Conservation (phyloP, 2,888 invertebrate genomes). For the Melitaea athalia region DNA sequence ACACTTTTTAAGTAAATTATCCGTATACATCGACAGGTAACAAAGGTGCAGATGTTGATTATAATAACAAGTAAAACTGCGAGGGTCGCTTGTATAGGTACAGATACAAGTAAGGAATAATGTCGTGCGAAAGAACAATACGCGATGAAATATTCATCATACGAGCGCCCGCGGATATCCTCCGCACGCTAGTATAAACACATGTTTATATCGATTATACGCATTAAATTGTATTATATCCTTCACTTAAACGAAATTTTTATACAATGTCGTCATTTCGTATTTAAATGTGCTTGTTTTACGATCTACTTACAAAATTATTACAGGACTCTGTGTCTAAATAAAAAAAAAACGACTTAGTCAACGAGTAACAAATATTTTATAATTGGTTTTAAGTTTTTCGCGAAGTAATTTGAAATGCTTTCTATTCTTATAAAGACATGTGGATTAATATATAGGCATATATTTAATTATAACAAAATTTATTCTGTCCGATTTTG, state of each 20-base stretch:
- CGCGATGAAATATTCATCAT: constrained; percentile 63
- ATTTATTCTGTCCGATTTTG: too few relatives aligned
- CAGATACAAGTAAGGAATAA: constrained; percentile 16
- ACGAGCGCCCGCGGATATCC: constrained; percentile 66
- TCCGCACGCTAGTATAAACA: constrained; percentile 49
- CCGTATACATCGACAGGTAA: too few relatives aligned
- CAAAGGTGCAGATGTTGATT: too few relatives aligned
- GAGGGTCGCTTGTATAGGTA: background rate
- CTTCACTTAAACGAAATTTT: constrained; percentile 16
- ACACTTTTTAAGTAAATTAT: too few relatives aligned
- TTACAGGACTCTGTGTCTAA: background rate
- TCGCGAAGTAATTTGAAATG: too few relatives aligned
- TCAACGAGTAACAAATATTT: too few relatives aligned
- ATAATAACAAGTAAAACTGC: constrained; percentile 2
- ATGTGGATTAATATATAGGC: too few relatives aligned
- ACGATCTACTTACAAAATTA: background rate
- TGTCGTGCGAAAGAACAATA: constrained; percentile 50
- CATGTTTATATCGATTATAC: constrained; percentile 27
- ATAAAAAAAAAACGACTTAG: too few relatives aligned
- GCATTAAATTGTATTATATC: constrained; percentile 19
- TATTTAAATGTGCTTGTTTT: background rate
- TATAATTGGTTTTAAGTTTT: too few relatives aligned
- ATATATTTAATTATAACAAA: too few relatives aligned
- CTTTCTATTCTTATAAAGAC: too few relatives aligned
- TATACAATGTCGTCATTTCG: constrained; percentile 7